phyloP scores from a whole-genome alignment of 2,797 vertebrate species.

The Gymnoscopelus braueri region DNA sequence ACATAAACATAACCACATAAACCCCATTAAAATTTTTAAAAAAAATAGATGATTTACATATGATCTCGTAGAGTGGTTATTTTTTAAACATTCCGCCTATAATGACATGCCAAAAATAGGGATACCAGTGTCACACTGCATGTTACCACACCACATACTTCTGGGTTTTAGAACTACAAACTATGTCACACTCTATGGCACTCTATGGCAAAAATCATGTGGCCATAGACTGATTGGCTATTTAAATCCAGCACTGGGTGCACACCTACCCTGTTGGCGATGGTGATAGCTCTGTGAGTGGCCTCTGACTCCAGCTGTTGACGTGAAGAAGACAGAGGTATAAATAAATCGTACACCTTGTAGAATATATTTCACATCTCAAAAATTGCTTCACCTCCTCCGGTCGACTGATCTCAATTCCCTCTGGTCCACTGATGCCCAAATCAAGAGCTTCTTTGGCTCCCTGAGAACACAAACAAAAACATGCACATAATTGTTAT shows the following conservation, averaged over 20 bases:
- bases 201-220: no score
- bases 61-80: no score
- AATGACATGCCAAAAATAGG: no score
- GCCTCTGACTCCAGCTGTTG: constrained; percentile 91
- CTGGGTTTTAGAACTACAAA: no score
- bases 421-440: constrained; percentile 78
- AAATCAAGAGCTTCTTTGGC: constrained; percentile 75
- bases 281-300: constrained; percentile 90
- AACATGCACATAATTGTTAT: neutral
- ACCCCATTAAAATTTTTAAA: no score
- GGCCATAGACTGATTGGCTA: constrained; percentile 5
- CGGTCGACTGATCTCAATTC: constrained; percentile 78
- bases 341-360: neutral
- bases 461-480: constrained; percentile 46
- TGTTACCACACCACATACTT: no score
- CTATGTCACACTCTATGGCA: no score
- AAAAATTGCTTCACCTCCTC: constrained; percentile 66
- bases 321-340: constrained; percentile 10
- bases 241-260: neutral
- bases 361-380: neutral
- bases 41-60: no score
- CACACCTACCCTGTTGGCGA: constrained; percentile 85
- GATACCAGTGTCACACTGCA: no score
- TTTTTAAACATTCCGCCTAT: no score
- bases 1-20: no score